Evolutionary conservation across 2,888 invertebrate species (phyloP), one percentile per base, ranked within the genome.

Genomic region (Balanococcus diminutus): DNA sequence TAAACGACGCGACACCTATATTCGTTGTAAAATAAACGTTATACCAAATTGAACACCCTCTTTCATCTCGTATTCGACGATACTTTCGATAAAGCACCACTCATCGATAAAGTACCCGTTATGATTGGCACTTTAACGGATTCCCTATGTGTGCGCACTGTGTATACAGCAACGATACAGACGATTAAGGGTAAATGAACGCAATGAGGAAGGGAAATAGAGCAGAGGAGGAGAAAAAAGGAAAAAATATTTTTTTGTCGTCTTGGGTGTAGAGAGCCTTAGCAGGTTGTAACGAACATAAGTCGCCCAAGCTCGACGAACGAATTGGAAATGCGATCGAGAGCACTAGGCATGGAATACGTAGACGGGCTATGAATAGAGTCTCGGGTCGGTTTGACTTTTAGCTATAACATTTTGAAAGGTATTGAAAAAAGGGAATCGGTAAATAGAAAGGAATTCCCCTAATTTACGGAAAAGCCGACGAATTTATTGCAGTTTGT

Each of bases 401-500:
- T 67, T 51, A 51, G 51, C 61, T 67, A 25, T 67, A 67, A 67
- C 28, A 75, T 75, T 75, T 75, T 75, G 32, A 75, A 75, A 31
- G 75, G 32, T 75, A 75, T 75, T 75, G 61, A 67, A 67, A 75
- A 51, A 75, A 75, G 75, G 32, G 75, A 75, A 75, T 75, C 32
- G 75, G 75, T 75, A 75, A 75, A 75, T 36, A 75, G 75, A 32
- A 32, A 25, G 32, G 32, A n/a, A 32, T 75, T 32, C 75, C 75
- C 75, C 75, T 75, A 75, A 67, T 75, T 75, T 32, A 75, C 19
- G 32, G 75, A 75, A 75, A 32, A 36, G 61, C 61, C 61, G 75
- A 19, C 75, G 75, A 75, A 75, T 75, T 75, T 75, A 75, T 75
- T 31, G 75, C 75, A 36, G 36, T 75, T 31, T 36, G 75, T 75